phyloP scores from a whole-genome alignment of 1,140 invertebrate genomes.

The Paralvinella palmiformis region DNA sequence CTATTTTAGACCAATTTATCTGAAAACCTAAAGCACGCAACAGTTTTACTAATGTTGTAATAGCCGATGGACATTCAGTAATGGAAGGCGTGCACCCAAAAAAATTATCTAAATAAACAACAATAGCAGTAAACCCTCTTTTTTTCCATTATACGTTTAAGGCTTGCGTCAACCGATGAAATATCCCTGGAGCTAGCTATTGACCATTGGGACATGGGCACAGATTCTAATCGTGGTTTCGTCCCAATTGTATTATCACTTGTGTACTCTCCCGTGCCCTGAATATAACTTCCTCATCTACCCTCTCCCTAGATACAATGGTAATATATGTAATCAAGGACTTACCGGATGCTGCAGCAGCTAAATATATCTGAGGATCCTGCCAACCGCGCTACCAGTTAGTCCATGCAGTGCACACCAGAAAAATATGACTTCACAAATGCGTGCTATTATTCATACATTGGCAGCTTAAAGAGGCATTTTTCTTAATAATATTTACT shows the following conservation, averaged over 20 bases:
- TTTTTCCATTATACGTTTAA: slow-evolving; percentile 12
- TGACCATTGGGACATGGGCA: slow-evolving; percentile 2
- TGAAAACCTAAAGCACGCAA: slow-evolving; percentile 11
- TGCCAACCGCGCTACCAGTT: not conserved
- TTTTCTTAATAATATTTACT: too few relatives aligned
- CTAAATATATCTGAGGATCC: not conserved
- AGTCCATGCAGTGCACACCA: too few relatives aligned
- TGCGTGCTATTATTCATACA: too few relatives aligned
- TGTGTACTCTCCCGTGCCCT: not conserved
- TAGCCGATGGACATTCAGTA: not conserved
- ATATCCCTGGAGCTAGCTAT: slow-evolving; percentile 12
- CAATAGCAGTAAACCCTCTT: not conserved
- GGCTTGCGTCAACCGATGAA: slow-evolving; percentile 15
- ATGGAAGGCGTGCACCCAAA: slow-evolving; percentile 12
- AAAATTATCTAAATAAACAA: slow-evolving; percentile 21
- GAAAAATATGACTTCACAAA: too few relatives aligned
- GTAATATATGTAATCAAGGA: not conserved
- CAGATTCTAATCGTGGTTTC: not conserved
- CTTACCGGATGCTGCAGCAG: slow-evolving; percentile 1
- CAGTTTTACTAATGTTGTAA: slow-evolving; percentile 1
- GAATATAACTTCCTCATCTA: slow-evolving; percentile 1
- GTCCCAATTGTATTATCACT: not conserved
- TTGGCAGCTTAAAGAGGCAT: too few relatives aligned
- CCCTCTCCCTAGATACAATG: not conserved
- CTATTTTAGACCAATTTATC: slow-evolving; percentile 18